Conservation (phyloP, 2,888 invertebrate genomes). For the Drosophila bunnanda region DNA sequence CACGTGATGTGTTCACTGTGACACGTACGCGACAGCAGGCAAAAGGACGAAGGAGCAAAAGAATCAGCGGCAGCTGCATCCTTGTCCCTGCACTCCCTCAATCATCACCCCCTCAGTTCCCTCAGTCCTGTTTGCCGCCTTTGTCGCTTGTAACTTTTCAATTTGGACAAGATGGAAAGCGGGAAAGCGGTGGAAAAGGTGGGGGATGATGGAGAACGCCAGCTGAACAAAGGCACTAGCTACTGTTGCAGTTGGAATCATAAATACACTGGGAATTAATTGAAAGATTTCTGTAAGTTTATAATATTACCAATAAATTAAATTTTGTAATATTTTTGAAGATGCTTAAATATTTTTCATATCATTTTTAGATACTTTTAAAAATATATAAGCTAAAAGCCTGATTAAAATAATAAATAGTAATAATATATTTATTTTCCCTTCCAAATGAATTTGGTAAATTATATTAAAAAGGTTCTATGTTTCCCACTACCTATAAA, state of each 20-base stretch:
- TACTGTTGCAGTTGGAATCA: conserved; percentile 16
- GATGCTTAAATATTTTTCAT: neutral
- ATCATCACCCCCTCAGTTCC: neutral
- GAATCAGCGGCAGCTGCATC: conserved; percentile 27
- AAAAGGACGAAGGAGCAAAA: conserved; percentile 28
- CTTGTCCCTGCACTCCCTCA: conserved; percentile 4
- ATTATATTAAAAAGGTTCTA: too few species aligned
- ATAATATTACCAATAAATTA: neutral
- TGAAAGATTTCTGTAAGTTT: neutral
- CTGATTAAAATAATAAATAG: neutral
- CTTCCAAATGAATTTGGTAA: too few species aligned
- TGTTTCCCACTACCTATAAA: neutral
- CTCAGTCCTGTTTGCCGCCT: conserved; percentile 29
- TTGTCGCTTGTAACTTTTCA: conserved; percentile 68
- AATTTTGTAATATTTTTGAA: neutral
- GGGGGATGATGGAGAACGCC: conserved; percentile 8
- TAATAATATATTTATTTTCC: too few species aligned
- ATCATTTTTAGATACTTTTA: neutral
- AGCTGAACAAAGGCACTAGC: conserved; percentile 25
- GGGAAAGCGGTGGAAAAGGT: conserved; percentile 5
- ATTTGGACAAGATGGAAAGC: conserved; percentile 66
- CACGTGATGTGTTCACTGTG: conserved; percentile 79
- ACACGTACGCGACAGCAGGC: conserved; percentile 76
- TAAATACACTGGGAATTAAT: conserved; percentile 17
- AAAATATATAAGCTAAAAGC: neutral